Base-by-base conservation (phyloP, 2,797 vertebrate species). In the Sebastes itinus region DNA sequence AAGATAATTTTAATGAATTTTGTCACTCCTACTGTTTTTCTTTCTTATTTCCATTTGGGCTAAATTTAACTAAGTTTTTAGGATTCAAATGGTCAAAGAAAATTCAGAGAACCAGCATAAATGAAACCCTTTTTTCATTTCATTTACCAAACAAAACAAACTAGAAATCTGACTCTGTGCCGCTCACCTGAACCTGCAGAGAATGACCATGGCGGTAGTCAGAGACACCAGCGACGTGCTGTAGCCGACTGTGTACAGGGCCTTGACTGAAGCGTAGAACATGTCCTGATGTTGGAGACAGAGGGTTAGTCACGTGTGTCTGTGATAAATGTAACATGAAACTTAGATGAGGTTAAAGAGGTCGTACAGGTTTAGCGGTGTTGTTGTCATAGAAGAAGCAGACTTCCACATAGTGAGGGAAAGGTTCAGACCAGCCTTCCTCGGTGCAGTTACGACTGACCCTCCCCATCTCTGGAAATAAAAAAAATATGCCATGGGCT, bases 171-270 rank as follows among this genome's bases (percentile, higher is more conserved):
- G 70, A 32, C 23, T 25, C 1, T 52, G 11, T 12, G 13, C 32
- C 2, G 73, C 96, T 96, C 90, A 99, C 98, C 98, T 97, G 95
- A 99, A 99, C 56, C 98, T 97, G 84, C 98, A 99, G 64, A 99
- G 95, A 78, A 99, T 99, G 83, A 97, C 97, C 98, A 99, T 99
- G 58, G 98, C 98, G 0, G 97, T 98, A 14, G 97, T 98, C 80
- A 99, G 97, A 27, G 98, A 99, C 35, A 98, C 97, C 7, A 99
- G 96, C 0, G 98, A 99, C 0, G 98, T 99, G 95, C 98, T 99
- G 93, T 99, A 99, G 72, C 98, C 98, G 0, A 99, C 98, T 0
- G 98, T 99, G 94, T 99, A 99, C 74, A 99, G 94, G 28, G 98
- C 98, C 92, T 99, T 99, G 86, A 99, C 97, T 0, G 98, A 99